Base-by-base conservation (phyloP, 2,113 vertebrate species). In the Rallus limicola region DNA sequence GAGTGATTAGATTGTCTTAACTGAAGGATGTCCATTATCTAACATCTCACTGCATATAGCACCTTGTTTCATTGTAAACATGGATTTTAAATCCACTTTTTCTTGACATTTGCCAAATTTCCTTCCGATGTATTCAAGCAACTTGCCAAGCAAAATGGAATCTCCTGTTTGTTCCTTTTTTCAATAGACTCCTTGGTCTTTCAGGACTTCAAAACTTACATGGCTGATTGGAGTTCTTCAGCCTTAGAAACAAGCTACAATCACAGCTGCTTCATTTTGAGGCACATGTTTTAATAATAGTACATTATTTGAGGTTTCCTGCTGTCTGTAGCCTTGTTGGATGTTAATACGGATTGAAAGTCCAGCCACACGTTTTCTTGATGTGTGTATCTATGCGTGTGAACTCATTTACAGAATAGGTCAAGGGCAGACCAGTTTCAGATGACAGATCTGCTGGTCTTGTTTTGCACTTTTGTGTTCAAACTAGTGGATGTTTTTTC, bases 321-420 rank as follows among this genome's bases (percentile, higher is more conserved):
- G 13, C 36, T 29, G 15, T 53, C 50, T 90, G 48, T 25, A 60
- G 34, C 26, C 10, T 38, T 79, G 13, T 24, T 63, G 26, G 2
- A 5, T 42, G 17, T 82, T 68, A 42, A 60, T 26, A 64, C 1
- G 56, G 48, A 15, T 34, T 44, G 58, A 59, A 77, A 90, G 9
- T 56, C 34, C 38, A 71, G 42, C 34, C 74, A n/a, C 33, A 38
- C 0, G 0, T 82, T 87, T 85, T 76, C 34, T 46, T 68, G 23
- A 10, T 26, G 7, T 71, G 68, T 46, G 9, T 64, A 48, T 70
- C 87, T 71, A n/a, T 0, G 0, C 4, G 4, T 64, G 34, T 24
- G n/a, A 91, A 52, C 26, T 90, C 4, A 10, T 91, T 85, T 72
- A 44, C 11, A 18, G 53, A 62, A 36, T 19, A 40, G 9, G 23